Percentiles rank a stretch among this genome's conserved stretches.
phyloP scores from a whole-genome alignment of 1,140 invertebrate species.

The Sinella curviseta region DNA sequence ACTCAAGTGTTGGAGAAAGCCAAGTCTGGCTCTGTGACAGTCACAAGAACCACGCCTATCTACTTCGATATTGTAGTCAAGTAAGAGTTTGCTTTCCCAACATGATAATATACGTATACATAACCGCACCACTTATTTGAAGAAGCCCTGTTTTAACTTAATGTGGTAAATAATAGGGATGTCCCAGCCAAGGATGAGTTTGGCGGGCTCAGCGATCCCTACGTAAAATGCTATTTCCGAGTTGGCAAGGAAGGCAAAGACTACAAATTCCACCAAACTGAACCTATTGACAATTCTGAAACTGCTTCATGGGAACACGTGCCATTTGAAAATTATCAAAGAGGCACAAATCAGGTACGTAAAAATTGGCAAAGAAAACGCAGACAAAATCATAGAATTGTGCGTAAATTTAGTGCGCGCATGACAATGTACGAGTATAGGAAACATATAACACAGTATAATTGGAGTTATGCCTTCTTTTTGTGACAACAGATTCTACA shows the following conservation, averaged over 20 bases:
- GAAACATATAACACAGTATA: too few species aligned
- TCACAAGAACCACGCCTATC: constrained; percentile 35
- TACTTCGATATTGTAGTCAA: constrained; percentile 34
- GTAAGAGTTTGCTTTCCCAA: constrained; percentile 20
- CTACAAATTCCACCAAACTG: constrained; percentile 39
- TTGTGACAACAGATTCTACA: constrained; percentile 31
- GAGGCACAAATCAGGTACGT: constrained; percentile 41
- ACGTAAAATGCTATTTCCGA: constrained; percentile 43
- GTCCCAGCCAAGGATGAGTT: constrained; percentile 42
- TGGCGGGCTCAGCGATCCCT: constrained; percentile 38
- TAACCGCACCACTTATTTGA: background rate
- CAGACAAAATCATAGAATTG: background rate
- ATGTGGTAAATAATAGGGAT: constrained; percentile 28
- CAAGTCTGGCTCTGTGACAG: constrained; percentile 19
- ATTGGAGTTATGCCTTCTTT: too few species aligned
- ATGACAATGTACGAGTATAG: too few species aligned
- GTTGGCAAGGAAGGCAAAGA: constrained; percentile 37
- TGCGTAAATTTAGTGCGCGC: too few species aligned
- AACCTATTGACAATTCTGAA: constrained; percentile 39
- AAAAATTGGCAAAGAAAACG: background rate
- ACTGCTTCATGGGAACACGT: constrained; percentile 38
- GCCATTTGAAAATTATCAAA: constrained; percentile 43
- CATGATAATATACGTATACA: background rate
- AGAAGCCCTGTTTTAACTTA: background rate
- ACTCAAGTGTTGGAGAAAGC: constrained; percentile 26